These are phyloP conservation scores for Aythya baeri DNA, from an alignment of 2,113 vertebrate genomes.

Conservation along the genomic window DNA sequence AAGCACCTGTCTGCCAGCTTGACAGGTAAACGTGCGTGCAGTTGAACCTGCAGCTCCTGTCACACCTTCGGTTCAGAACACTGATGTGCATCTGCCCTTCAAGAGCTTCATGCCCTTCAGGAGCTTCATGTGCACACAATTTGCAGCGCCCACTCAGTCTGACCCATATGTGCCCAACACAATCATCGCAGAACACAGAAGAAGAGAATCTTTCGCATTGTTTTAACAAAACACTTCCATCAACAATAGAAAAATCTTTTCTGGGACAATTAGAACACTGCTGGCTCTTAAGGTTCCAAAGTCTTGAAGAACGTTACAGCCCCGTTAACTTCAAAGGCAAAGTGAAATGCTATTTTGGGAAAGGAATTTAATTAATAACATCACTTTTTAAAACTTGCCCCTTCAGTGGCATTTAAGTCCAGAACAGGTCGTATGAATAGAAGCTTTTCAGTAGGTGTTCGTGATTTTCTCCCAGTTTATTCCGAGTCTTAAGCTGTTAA, in stretches of 20 bases:
- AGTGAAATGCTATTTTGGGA: not conserved
- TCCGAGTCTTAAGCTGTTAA: constrained; percentile 8
- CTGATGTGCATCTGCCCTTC: not conserved
- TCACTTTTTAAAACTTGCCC: not conserved
- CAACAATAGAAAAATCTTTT: not conserved
- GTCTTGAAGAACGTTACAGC: not conserved
- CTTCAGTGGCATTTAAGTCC: not conserved
- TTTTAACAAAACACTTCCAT: not conserved
- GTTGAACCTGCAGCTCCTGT: not conserved
- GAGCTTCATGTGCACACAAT: not conserved
- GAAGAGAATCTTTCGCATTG: not conserved
- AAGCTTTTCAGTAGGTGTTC: constrained; percentile 24
- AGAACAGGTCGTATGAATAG: constrained; percentile 30
- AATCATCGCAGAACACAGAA: not conserved
- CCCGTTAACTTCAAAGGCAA: not conserved
- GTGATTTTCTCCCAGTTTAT: constrained; percentile 39
- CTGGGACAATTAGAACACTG: not conserved
- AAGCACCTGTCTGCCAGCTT: not conserved
- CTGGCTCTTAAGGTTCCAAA: not conserved
- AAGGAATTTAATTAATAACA: not conserved
- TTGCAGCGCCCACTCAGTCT: not conserved
- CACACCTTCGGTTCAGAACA: rapidly evolving
- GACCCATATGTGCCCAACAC: not conserved
- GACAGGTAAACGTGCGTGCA: not conserved
- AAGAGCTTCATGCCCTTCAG: not conserved